phyloP scores from a whole-genome alignment of 2,888 invertebrate genomes.

The Orthonevra nobilis region DNA sequence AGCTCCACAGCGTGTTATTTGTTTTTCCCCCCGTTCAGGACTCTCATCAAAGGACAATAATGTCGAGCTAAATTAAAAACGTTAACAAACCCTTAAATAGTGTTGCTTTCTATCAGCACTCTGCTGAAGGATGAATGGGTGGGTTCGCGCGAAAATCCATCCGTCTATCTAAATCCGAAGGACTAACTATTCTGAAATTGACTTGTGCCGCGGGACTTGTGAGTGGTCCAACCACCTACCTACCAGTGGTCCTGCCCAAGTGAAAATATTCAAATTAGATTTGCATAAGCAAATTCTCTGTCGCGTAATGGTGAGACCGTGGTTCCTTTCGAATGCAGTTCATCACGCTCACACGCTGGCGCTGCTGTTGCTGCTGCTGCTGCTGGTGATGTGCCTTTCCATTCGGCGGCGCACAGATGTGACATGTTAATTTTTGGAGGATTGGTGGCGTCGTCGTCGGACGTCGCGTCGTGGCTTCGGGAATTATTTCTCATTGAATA shows the following conservation, averaged over 20 bases:
- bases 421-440: constrained; percentile 40
- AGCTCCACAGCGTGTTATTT: neutral
- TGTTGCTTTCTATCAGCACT: neutral
- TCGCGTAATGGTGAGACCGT: constrained; percentile 38
- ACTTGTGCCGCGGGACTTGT: constrained; percentile 30
- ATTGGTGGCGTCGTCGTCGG: neutral
- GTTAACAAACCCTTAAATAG: constrained; percentile 26
- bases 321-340: constrained; percentile 14
- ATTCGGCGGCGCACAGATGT: constrained; percentile 17
- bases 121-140: too few species aligned
- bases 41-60: neutral
- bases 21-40: neutral
- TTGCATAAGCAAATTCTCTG: constrained; percentile 59
- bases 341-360: too few species aligned
- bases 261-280: constrained; percentile 58
- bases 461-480: too few species aligned
- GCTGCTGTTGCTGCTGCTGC: too few species aligned
- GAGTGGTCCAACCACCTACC: too few species aligned
- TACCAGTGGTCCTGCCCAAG: too few species aligned
- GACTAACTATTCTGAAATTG: constrained; percentile 43
- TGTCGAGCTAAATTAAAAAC: constrained; percentile 35
- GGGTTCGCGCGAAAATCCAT: neutral
- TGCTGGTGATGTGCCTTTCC: too few species aligned
- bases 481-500: constrained; percentile 18
- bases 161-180: constrained; percentile 16